These are phyloP conservation scores for Ypsolopha scabrella DNA, from an alignment of 2,888 invertebrate species.

Conservation along the genomic window DNA sequence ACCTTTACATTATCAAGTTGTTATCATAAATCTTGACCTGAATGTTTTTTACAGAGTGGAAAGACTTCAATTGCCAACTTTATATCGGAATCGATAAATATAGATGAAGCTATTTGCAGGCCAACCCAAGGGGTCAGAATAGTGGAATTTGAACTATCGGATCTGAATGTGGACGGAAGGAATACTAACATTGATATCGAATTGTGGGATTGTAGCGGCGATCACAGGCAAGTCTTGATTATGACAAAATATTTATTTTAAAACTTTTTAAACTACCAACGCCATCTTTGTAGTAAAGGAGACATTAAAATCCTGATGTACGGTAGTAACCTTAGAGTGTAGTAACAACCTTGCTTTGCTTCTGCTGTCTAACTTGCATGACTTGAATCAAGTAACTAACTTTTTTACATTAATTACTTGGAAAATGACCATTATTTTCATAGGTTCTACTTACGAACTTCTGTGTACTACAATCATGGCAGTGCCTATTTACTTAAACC, in stretches of 20 bases:
- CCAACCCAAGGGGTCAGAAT: constrained; percentile 82
- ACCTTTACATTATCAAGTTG: neutral
- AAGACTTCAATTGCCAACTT: constrained; percentile 79
- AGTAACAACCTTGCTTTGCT: too few relatives aligned
- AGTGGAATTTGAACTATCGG: constrained; percentile 79
- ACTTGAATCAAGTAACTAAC: too few relatives aligned
- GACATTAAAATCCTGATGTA: too few relatives aligned
- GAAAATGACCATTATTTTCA: too few relatives aligned
- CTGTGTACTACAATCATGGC: too few relatives aligned
- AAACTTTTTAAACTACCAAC: too few relatives aligned
- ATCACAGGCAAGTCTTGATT: constrained; percentile 68
- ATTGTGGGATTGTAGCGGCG: constrained; percentile 85
- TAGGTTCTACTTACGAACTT: too few relatives aligned
- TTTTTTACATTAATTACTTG: too few relatives aligned
- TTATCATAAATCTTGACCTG: neutral
- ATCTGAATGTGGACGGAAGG: constrained; percentile 70
- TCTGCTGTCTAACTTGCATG: too few relatives aligned
- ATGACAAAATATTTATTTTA: neutral
- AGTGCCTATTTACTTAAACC: too few relatives aligned
- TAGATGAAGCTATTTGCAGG: constrained; percentile 72
- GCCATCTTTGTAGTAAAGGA: constrained; percentile 17
- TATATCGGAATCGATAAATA: constrained; percentile 74
- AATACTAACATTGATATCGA: constrained; percentile 76
- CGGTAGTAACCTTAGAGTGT: too few relatives aligned
- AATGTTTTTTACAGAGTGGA: constrained; percentile 70